Evolutionary conservation across 2,797 vertebrate genomes (phyloP).

Genomic region (Halcyon badia): DNA sequence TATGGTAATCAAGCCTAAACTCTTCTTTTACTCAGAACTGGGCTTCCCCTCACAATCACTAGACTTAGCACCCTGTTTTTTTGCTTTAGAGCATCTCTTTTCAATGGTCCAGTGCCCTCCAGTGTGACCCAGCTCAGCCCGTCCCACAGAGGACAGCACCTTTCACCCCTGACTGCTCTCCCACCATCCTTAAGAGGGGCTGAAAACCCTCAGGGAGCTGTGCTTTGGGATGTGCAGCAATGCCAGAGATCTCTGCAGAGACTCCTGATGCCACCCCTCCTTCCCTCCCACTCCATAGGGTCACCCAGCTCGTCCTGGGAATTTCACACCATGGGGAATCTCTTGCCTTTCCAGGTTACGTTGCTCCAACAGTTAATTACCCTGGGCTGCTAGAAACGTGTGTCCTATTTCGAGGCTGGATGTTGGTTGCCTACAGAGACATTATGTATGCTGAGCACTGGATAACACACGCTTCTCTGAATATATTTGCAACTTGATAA

Average conservation of each 20-base stretch:
- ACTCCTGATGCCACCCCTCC: not conserved
- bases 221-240: not conserved
- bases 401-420: not conserved
- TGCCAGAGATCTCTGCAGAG: not conserved
- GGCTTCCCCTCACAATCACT: accelerated
- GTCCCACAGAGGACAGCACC: not conserved
- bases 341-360: not conserved
- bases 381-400: not conserved
- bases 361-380: not conserved
- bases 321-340: not conserved
- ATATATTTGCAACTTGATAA: conserved; percentile 37
- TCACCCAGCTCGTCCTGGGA: not conserved
- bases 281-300: accelerated
- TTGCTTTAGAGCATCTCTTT: not conserved
- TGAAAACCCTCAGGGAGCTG: not conserved
- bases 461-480: not conserved
- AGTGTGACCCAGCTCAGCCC: not conserved
- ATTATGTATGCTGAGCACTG: conserved; percentile 20
- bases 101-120: not conserved
- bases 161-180: not conserved
- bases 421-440: conserved; percentile 4
- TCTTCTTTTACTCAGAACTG: accelerated
- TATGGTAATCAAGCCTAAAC: not conserved
- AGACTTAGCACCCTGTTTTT: not conserved
- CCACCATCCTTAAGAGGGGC: not conserved